phyloP scores from a whole-genome alignment of 1,140 invertebrate genomes.

The Aphaenogaster floridana region DNA sequence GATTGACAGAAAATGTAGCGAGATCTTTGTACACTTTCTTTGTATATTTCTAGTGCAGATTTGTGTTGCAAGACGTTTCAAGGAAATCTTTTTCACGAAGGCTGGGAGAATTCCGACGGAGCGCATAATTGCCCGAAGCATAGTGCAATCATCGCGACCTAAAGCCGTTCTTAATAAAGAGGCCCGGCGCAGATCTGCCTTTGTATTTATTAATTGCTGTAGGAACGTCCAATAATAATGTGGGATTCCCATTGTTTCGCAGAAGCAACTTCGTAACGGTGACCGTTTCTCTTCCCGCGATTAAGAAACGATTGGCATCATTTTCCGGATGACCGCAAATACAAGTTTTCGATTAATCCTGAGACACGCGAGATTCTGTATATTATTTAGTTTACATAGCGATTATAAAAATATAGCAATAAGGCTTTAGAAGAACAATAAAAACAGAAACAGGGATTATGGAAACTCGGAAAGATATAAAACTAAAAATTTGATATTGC shows the following conservation, averaged over 20 bases:
- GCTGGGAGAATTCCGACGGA: slow-evolving; percentile 1
- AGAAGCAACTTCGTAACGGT: slow-evolving; percentile 19
- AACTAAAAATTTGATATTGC: background rate
- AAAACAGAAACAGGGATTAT: background rate
- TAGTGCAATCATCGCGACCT: slow-evolving; percentile 13
- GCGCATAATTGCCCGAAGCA: slow-evolving; percentile 20
- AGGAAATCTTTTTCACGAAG: background rate
- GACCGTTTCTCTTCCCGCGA: slow-evolving; percentile 33
- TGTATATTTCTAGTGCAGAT: slow-evolving; percentile 19
- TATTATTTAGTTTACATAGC: background rate
- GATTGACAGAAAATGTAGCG: background rate
- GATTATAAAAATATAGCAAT: background rate
- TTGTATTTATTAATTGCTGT: slow-evolving; percentile 27
- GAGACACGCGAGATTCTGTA: background rate
- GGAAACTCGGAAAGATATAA: background rate
- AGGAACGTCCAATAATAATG: slow-evolving; percentile 34
- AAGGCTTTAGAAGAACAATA: background rate
- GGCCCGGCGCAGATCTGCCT: background rate
- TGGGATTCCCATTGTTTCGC: slow-evolving; percentile 10
- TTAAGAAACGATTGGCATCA: slow-evolving; percentile 15
- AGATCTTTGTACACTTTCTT: background rate
- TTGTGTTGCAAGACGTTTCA: background rate
- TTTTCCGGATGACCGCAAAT: background rate
- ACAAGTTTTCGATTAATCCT: background rate
- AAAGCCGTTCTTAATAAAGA: slow-evolving; percentile 25